Conservation (phyloP, 2,888 invertebrate species). For the Drosophila leonis region DNA sequence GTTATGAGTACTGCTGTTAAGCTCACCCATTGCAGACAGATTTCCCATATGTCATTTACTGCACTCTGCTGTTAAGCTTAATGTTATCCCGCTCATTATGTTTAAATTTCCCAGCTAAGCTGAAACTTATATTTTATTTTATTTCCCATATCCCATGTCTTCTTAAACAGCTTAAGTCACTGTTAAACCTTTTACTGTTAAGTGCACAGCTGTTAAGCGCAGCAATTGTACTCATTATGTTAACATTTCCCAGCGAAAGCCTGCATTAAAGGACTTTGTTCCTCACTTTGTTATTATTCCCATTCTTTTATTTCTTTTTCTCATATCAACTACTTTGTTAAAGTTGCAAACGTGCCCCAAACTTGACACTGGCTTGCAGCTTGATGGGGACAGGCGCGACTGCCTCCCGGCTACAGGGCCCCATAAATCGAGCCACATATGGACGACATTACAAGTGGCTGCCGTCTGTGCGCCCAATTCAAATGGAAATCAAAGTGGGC, state of each 20-base stretch:
- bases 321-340: slow-evolving; percentile 30
- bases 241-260: background rate
- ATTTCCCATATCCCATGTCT: background rate
- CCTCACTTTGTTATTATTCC: background rate
- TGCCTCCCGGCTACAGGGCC: slow-evolving; percentile 19
- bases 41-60: too few species aligned
- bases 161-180: too few species aligned
- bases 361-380: slow-evolving; percentile 14
- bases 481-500: slow-evolving; percentile 84
- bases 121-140: too few species aligned
- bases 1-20: background rate
- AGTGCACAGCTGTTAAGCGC: too few species aligned
- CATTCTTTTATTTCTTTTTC: slow-evolving; percentile 1
- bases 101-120: background rate
- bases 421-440: slow-evolving; percentile 83
- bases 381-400: slow-evolving; percentile 18
- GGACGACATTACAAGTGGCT: slow-evolving; percentile 77
- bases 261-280: background rate
- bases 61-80: background rate
- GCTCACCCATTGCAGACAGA: background rate
- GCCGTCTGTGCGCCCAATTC: slow-evolving; percentile 76
- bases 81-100: background rate
- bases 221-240: background rate
- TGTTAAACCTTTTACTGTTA: too few species aligned
- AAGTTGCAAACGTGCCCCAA: slow-evolving; percentile 18